Conservation (phyloP, 2,113 vertebrate species). For the Oncorhynchus kisutch region DNA sequence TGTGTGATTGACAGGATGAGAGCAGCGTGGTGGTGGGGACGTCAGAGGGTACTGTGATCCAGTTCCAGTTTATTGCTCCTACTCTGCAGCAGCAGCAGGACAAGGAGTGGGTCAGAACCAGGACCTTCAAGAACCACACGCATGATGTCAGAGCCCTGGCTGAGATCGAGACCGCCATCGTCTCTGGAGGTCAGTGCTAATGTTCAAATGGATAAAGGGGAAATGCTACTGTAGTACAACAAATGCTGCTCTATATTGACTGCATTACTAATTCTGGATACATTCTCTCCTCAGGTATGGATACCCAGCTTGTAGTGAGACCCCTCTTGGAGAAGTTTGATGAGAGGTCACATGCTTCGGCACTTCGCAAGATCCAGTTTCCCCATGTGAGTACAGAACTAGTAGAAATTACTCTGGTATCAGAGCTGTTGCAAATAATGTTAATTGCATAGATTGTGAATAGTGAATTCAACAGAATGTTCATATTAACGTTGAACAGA, state of each 20-base stretch:
- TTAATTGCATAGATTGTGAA: no score
- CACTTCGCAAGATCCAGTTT: constrained; percentile 81
- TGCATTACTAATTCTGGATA: background rate
- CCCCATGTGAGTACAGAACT: constrained; percentile 83
- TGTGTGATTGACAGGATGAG: constrained; percentile 73
- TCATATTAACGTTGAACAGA: background rate
- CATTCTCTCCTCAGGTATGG: constrained; percentile 76
- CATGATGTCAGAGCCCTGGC: constrained; percentile 86
- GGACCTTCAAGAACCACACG: constrained; percentile 88
- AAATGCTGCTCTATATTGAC: background rate
- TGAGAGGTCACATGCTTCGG: constrained; percentile 77
- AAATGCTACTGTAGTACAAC: background rate
- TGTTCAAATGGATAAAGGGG: no score
- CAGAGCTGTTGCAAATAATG: no score
- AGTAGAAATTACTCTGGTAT: no score
- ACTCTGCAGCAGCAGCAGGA: constrained; percentile 66
- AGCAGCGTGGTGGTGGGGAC: constrained; percentile 90
- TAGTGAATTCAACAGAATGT: background rate
- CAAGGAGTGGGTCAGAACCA: constrained; percentile 85
- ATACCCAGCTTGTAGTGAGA: constrained; percentile 87
- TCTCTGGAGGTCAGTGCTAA: constrained; percentile 84
- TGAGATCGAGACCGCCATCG: constrained; percentile 79
- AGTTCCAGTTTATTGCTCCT: constrained; percentile 85
- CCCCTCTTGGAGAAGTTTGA: constrained; percentile 89
- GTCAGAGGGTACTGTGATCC: constrained; percentile 83